phyloP scores from a whole-genome alignment of 1,140 invertebrate species.

The Atta colombica region DNA sequence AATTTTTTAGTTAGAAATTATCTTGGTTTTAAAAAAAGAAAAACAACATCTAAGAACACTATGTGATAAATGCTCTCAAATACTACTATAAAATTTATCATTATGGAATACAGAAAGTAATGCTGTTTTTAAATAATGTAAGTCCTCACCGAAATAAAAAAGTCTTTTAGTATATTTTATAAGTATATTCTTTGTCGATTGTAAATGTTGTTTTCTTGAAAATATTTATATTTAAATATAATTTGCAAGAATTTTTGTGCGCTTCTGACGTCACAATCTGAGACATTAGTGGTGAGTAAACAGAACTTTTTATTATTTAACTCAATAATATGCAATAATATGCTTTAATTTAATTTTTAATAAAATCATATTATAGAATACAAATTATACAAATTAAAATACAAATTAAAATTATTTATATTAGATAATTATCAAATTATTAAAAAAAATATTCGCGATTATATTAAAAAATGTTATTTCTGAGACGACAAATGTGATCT shows the following conservation, averaged over 20 bases:
- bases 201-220: too few species aligned
- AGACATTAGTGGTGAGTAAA: too few species aligned
- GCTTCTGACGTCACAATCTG: too few species aligned
- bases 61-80: too few species aligned
- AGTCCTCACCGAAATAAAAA: too few species aligned
- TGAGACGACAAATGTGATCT: neutral
- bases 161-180: too few species aligned
- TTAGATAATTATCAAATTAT: neutral
- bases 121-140: too few species aligned
- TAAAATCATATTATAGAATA: neutral
- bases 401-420: constrained; percentile 13
- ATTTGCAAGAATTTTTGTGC: too few species aligned
- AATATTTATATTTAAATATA: too few species aligned
- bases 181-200: too few species aligned
- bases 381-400: neutral
- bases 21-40: neutral
- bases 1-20: neutral
- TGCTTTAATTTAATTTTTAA: neutral
- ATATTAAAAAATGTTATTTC: neutral
- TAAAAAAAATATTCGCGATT: neutral
- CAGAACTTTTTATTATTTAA: too few species aligned
- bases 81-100: constrained; percentile 9
- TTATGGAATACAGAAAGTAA: neutral
- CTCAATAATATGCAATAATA: too few species aligned
- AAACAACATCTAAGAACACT: neutral